phyloP scores from a whole-genome alignment of 2,113 vertebrate species.

The Haemorhous mexicanus region DNA sequence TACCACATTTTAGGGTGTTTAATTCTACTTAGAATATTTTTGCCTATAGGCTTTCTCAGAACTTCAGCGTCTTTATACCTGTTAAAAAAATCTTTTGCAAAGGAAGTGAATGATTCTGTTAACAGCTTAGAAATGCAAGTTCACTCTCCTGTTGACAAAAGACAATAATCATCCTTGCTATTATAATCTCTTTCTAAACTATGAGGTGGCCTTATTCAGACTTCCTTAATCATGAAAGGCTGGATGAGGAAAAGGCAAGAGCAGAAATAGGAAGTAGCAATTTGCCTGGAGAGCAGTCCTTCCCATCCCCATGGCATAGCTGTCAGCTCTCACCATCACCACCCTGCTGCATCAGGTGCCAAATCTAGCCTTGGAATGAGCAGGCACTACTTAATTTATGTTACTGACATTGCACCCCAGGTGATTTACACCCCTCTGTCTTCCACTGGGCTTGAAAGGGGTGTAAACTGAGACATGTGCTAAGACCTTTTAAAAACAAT shows the following conservation, averaged over 20 bases:
- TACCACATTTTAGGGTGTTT: neutral
- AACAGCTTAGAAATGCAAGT: neutral
- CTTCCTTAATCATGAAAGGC: neutral
- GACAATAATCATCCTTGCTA: neutral
- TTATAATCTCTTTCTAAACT: neutral
- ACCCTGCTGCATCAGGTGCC: rapidly evolving
- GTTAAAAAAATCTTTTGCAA: neutral
- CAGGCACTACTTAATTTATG: neutral
- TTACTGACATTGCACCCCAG: neutral
- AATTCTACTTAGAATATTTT: neutral
- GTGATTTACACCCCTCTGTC: neutral
- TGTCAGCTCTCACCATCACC: rapidly evolving
- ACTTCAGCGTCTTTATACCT: neutral
- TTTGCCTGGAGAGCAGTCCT: neutral
- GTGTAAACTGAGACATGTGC: neutral
- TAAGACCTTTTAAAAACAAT: neutral
- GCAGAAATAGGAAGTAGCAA: neutral
- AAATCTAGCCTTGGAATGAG: neutral
- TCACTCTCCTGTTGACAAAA: neutral
- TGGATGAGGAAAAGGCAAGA: neutral
- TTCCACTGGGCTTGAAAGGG: neutral
- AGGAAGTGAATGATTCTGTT: neutral
- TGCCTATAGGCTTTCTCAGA: neutral
- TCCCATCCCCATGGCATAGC: rapidly evolving
- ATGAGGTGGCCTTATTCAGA: neutral